A percentile compares a stretch with the other conserved stretches of the same genome.
Conservation (phyloP, 2,888 invertebrate genomes). For the Synanthedon tipuliformis region DNA sequence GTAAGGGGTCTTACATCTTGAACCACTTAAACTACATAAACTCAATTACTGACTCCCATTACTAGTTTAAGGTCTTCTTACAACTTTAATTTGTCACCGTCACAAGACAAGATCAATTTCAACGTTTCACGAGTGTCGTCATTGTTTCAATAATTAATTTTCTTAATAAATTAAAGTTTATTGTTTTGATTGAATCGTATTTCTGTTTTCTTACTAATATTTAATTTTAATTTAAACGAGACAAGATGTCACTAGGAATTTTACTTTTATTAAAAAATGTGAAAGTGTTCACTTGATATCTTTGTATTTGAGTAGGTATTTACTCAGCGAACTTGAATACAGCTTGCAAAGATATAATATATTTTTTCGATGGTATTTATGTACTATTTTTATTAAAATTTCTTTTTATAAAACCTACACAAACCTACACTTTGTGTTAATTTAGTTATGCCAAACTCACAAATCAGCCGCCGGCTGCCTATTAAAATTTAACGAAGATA, state of each 20-base stretch:
- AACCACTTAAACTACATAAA: constrained; percentile 18
- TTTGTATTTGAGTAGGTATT: too few species aligned
- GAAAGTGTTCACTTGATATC: neutral
- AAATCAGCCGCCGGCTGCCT: too few species aligned
- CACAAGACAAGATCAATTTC: constrained; percentile 2
- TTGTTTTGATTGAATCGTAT: neutral
- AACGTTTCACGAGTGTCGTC: neutral
- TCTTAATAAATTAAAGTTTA: neutral
- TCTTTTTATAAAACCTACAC: too few species aligned
- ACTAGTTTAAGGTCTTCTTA: constrained; percentile 2
- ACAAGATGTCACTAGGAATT: neutral
- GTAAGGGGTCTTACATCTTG: constrained; percentile 6
- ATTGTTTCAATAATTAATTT: neutral
- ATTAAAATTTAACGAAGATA: too few species aligned
- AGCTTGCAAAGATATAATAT: too few species aligned
- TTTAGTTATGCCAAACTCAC: too few species aligned
- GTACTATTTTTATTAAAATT: too few species aligned
- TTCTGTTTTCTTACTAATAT: too few species aligned
- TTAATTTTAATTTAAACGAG: neutral
- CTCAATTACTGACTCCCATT: constrained; percentile 5
- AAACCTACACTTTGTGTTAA: too few species aligned
- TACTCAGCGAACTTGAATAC: too few species aligned
- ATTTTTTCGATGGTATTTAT: too few species aligned
- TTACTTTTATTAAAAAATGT: neutral
- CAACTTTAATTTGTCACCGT: constrained; percentile 9